Evolutionary conservation across 2,888 invertebrate species (phyloP).

Genomic region (Pachycephus smyrnensis): DNA sequence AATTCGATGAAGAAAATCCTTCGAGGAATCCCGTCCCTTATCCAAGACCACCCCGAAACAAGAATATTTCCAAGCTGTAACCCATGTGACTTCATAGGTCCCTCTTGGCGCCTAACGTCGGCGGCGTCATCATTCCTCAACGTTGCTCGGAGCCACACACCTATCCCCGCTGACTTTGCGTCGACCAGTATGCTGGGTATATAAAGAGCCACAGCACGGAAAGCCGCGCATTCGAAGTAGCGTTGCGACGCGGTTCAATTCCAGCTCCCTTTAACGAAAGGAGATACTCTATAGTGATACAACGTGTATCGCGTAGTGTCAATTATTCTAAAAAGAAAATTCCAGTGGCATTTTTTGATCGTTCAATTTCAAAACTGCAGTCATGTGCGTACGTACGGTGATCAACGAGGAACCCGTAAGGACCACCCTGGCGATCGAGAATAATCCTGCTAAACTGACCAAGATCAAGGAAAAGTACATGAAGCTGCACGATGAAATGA

Average conservation of each 20-base stretch:
- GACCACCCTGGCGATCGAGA: conserved; percentile 17
- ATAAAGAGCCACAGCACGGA: conserved; percentile 20
- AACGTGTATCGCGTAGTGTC: background rate
- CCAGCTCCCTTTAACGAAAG: background rate
- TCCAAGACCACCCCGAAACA: background rate
- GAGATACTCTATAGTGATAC: background rate
- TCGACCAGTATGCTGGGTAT: conserved; percentile 7
- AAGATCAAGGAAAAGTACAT: conserved; percentile 55
- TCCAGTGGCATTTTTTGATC: background rate
- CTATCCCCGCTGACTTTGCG: background rate
- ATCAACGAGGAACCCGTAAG: conserved; percentile 27
- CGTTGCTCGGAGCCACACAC: background rate
- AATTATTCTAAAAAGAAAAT: background rate
- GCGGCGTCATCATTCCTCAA: background rate
- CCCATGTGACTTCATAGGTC: background rate
- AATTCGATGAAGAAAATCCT: background rate
- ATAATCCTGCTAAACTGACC: conserved; percentile 31
- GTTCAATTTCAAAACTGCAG: background rate
- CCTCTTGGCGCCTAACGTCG: background rate
- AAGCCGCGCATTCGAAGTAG: background rate
- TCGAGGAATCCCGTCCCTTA: background rate
- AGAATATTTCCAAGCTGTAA: background rate
- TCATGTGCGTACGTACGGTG: conserved; percentile 54
- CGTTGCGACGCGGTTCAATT: background rate
- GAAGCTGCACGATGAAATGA: conserved; percentile 51